Evolutionary conservation across 2,797 vertebrate genomes (phyloP), one percentile per base, ranked within the genome.

Genomic region (Onychomys arenicola): DNA sequence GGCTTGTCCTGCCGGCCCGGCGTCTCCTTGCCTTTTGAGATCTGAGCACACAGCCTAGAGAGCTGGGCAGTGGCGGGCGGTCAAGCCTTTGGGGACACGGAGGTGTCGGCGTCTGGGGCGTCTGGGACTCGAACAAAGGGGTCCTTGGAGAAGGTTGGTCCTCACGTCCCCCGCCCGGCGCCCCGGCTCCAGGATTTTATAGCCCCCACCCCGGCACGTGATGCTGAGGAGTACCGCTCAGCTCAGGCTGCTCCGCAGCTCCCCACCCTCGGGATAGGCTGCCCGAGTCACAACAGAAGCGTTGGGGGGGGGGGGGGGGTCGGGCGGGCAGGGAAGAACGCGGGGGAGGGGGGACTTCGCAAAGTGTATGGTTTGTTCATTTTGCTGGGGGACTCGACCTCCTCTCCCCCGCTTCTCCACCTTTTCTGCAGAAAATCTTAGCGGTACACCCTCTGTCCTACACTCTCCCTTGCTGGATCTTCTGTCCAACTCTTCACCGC

Each of bases 101-200:
- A 99, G 99, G 99, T 99, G 99, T 99, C 99, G 99, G 99, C 99
- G 99, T 99, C 99, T 99, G 99, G 99, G 99, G 99, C 99, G 99
- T 99, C 99, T 99, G 99, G 99, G 99, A 98, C 98, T 99, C 98
- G 98, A 99, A 99, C 99, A 99, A 99, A 99, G 98, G 99, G 99
- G 99, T 99, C 99, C 99, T 99, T 96, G 99, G 99, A 99, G 99
- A 99, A 99, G 99, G 99, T 98, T 77, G 99, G 99, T 99, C 99
- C 99, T 99, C 99, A 98, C 99, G 99, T 99, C 99, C 99, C 99
- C 99, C 99, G 99, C 99, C 99, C 99, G 98, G 99, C 98, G 98
- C 98, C 99, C 98, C 98, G 98, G 99, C 99, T 98, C 98, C 96
- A 97, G 98, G 99, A 99, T 99, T 99, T 99, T 99, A 98, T 98